Evolutionary conservation across 1,140 invertebrate species (phyloP).

Genomic region (Penaeus japonicus): DNA sequence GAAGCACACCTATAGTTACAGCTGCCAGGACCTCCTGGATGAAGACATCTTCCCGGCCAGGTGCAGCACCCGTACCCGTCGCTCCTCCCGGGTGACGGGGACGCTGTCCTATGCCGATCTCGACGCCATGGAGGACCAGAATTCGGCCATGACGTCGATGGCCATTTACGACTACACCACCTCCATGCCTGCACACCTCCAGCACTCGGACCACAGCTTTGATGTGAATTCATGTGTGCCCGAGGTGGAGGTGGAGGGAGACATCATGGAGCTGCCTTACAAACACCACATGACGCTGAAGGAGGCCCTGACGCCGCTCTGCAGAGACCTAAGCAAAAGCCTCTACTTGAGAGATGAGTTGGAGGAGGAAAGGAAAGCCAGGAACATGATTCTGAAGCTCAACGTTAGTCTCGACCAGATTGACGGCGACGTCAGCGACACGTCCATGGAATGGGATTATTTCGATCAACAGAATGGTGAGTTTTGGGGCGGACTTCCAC

Average conservation of each 20-base stretch:
- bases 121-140: not conserved
- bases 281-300: constrained; percentile 31
- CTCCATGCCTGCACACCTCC: constrained; percentile 37
- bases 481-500: not conserved
- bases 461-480: constrained; percentile 43
- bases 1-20: constrained; percentile 41
- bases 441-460: constrained; percentile 53
- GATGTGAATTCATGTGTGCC: not conserved
- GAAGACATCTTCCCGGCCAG: not conserved
- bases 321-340: constrained; percentile 31
- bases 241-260: constrained; percentile 36
- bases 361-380: not conserved
- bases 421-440: constrained; percentile 33
- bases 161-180: constrained; percentile 27
- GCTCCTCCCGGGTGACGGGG: not conserved
- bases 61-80: not conserved
- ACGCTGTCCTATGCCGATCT: constrained; percentile 33
- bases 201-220: not conserved
- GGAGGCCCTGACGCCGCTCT: constrained; percentile 40
- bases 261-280: constrained; percentile 26
- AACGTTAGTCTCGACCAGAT: constrained; percentile 36
- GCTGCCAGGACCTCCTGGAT: constrained; percentile 38
- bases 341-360: not conserved
- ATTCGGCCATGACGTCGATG: not conserved
- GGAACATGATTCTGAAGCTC: constrained; percentile 27